These are phyloP conservation scores for Pandion haliaetus DNA, from an alignment of 2,113 vertebrate genomes.

Conservation along the genomic window DNA sequence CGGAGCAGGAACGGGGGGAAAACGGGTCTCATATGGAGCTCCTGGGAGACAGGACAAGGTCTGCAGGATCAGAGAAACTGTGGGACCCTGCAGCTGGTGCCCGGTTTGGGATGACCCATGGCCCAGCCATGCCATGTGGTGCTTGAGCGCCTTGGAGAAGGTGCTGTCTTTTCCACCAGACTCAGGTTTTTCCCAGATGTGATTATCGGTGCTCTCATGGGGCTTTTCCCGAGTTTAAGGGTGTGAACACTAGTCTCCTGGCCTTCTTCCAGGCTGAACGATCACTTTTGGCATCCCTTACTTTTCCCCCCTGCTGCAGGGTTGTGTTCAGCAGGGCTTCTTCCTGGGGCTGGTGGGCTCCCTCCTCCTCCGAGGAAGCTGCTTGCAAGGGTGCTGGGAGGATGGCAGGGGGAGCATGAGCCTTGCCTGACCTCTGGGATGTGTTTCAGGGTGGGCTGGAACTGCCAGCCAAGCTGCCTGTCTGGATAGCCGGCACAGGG, in stretches of 20 bases:
- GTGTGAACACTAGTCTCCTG: slow-evolving; percentile 41
- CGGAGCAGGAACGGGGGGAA: rapidly evolving
- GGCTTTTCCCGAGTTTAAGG: background rate
- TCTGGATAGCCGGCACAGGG: background rate
- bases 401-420: background rate
- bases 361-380: background rate
- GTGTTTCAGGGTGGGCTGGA: background rate
- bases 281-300: background rate
- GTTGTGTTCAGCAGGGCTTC: background rate
- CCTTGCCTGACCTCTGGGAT: background rate
- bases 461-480: background rate
- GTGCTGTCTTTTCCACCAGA: background rate
- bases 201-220: background rate
- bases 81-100: background rate
- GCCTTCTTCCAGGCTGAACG: background rate
- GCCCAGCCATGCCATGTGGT: rapidly evolving
- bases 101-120: background rate
- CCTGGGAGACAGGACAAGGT: background rate
- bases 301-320: background rate
- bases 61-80: background rate
- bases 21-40: rapidly evolving
- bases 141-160: background rate
- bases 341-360: background rate
- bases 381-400: background rate
- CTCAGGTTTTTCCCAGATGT: background rate